Percentiles rank a stretch among this genome's conserved stretches.
phyloP scores from a whole-genome alignment of 2,113 vertebrate species.

The Asarcornis scutulata region DNA sequence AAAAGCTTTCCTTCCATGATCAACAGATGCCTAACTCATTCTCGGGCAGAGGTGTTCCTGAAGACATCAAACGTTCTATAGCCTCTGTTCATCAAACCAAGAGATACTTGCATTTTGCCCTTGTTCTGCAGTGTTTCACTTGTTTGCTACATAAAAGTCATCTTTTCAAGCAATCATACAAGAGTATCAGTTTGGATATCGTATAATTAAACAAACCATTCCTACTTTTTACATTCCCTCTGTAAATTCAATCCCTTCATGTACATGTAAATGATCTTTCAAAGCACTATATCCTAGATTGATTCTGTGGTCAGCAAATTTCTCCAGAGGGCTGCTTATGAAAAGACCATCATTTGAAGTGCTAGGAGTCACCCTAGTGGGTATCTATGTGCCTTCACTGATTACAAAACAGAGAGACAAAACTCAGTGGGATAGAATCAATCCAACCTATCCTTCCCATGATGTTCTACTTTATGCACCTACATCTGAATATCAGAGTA shows the following conservation, averaged over 20 bases:
- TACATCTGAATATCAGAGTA: background rate
- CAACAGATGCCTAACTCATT: background rate
- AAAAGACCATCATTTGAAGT: background rate
- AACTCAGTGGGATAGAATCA: background rate
- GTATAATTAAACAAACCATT: background rate
- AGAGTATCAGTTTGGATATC: background rate
- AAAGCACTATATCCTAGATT: background rate
- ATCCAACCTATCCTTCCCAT: background rate
- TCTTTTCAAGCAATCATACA: background rate
- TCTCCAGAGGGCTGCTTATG: background rate
- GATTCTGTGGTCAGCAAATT: background rate
- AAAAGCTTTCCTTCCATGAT: background rate
- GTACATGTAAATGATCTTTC: background rate
- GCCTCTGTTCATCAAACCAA: background rate
- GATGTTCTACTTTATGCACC: background rate
- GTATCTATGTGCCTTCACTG: background rate
- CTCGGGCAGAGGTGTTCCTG: background rate
- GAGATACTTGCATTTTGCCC: background rate
- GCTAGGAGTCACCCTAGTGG: background rate
- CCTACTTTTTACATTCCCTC: background rate
- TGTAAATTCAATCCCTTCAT: background rate
- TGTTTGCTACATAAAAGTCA: background rate
- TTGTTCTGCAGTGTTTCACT: background rate
- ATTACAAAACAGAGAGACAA: background rate
- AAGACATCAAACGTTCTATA: background rate